Evolutionary conservation across 2,888 invertebrate species (phyloP).

Genomic region (Agonum fuliginosum): DNA sequence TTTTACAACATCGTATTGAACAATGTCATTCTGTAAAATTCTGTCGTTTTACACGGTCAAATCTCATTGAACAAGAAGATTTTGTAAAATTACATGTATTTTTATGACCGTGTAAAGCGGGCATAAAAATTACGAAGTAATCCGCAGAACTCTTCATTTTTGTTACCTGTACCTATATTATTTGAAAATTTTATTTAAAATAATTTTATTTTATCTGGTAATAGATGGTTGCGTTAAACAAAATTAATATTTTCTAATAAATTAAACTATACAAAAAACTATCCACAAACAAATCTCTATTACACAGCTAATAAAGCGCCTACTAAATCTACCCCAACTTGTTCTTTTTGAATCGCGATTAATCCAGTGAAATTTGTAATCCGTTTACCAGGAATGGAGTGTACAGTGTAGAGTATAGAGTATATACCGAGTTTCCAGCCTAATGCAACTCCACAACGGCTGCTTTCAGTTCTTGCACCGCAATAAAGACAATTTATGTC

Average conservation of each 20-base stretch:
- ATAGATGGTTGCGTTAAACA: no score
- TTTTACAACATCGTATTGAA: no score
- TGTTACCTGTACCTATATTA: no score
- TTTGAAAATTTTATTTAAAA: no score
- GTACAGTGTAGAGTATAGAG: conserved; percentile 1
- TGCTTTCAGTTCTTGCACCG: not conserved
- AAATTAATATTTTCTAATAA: not conserved
- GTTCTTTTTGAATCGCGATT: conserved; percentile 6
- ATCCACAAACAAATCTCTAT: not conserved
- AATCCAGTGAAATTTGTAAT: conserved; percentile 38
- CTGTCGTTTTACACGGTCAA: no score
- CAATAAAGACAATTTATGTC: conserved; percentile 12
- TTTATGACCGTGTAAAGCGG: no score
- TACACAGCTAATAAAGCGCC: conserved; percentile 5
- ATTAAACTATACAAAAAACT: not conserved
- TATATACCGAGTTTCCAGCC: conserved; percentile 19
- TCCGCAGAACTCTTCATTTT: no score
- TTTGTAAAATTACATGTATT: no score
- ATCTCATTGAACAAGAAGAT: no score
- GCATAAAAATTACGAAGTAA: no score
- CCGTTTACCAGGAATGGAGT: conserved; percentile 7
- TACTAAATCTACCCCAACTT: not conserved
- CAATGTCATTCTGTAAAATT: no score
- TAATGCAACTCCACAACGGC: conserved; percentile 4
- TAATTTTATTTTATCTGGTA: not conserved